phyloP scores from a whole-genome alignment of 2,888 invertebrate species.

The Amiota mariae region DNA sequence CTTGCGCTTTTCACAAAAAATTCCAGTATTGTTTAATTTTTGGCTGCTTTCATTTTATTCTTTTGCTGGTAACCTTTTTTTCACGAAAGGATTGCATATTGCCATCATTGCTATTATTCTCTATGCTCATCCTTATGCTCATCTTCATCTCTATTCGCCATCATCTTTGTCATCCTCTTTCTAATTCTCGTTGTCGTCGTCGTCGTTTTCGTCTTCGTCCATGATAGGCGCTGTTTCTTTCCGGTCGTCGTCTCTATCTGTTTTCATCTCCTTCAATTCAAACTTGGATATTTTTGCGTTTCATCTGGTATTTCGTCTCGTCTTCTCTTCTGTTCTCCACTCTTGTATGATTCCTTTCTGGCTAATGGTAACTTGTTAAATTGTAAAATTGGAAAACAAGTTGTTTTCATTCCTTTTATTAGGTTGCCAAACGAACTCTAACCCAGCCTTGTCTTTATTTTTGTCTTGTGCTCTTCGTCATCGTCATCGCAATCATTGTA shows the following conservation, averaged over 20 bases:
- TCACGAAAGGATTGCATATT: conserved; percentile 60
- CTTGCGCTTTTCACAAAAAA: conserved; percentile 50
- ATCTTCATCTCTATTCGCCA: not conserved
- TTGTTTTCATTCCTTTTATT: conserved; percentile 71
- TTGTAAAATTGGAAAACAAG: conserved; percentile 72
- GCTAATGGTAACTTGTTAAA: conserved; percentile 69
- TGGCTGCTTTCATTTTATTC: conserved; percentile 33
- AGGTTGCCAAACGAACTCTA: conserved; percentile 54
- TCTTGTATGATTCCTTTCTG: not conserved
- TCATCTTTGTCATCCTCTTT: conserved; percentile 20
- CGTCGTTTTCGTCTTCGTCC: not conserved
- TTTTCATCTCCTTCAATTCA: no score
- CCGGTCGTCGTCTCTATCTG: not conserved
- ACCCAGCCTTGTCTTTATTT: conserved; percentile 21
- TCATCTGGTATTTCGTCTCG: no score
- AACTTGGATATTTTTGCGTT: no score
- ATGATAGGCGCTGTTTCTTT: conserved; percentile 7
- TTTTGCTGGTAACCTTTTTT: conserved; percentile 26
- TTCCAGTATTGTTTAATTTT: conserved; percentile 37
- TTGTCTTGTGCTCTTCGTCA: not conserved
- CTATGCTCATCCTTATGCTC: no score
- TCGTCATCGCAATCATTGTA: not conserved
- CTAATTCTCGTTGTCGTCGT: conserved; percentile 14
- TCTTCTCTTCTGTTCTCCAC: no score
- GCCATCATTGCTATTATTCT: no score